Evolutionary conservation across 2,797 vertebrate genomes (phyloP).

Genomic region (Melanotaenia trifasciata): DNA sequence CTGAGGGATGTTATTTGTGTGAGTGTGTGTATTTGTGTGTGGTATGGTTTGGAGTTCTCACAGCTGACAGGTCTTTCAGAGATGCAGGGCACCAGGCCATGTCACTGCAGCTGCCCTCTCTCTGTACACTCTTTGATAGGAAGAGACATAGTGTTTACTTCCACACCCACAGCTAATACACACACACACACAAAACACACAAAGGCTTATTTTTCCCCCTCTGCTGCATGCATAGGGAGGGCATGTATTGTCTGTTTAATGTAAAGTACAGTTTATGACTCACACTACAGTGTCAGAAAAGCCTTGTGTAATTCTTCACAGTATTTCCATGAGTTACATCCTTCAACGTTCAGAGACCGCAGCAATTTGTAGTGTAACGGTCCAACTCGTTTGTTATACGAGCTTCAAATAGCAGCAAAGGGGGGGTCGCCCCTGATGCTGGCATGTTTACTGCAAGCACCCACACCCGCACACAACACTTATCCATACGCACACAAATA

Average conservation of each 20-base stretch:
- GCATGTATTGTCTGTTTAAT: constrained; percentile 38
- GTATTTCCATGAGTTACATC: constrained; percentile 7
- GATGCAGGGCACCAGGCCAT: constrained; percentile 77
- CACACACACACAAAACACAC: constrained; percentile 41
- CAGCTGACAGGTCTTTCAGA: constrained; percentile 80
- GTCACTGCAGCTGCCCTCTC: constrained; percentile 83
- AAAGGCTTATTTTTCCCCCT: constrained; percentile 61
- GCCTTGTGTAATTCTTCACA: not conserved
- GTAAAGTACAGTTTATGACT: constrained; percentile 3
- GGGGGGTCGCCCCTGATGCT: constrained; percentile 8
- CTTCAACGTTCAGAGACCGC: constrained; percentile 21
- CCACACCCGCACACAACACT: constrained; percentile 35
- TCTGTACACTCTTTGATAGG: constrained; percentile 82
- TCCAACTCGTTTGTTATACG: constrained; percentile 37
- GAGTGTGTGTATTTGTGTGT: constrained; percentile 29
- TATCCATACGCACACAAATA: constrained; percentile 46
- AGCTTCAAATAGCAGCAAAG: constrained; percentile 39
- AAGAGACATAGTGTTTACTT: constrained; percentile 61
- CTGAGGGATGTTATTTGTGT: constrained; percentile 22
- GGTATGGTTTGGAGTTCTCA: constrained; percentile 46
- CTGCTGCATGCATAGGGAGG: constrained; percentile 22
- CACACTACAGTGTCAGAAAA: constrained; percentile 7
- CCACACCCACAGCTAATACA: constrained; percentile 34
- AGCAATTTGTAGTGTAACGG: constrained; percentile 40
- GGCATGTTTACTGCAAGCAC: constrained; percentile 38